Evolutionary conservation across 2,888 invertebrate species (phyloP).

Genomic region (Eupithecia exiguata): DNA sequence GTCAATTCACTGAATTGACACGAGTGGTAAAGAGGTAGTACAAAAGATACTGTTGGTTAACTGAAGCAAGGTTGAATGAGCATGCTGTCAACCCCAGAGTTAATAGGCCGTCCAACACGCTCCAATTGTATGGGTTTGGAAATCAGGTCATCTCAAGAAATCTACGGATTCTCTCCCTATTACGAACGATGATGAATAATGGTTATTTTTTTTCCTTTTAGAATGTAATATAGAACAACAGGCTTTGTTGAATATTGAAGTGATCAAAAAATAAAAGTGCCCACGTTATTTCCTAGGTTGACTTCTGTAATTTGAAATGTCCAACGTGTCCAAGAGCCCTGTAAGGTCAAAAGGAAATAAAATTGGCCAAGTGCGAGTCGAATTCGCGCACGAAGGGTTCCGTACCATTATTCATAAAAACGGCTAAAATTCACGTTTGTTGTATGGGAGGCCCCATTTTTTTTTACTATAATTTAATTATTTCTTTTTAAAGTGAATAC

Average conservation of each 20-base stretch:
- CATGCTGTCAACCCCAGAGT: conserved; percentile 21
- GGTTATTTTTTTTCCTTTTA: conserved; percentile 12
- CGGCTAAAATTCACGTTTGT: too few species aligned
- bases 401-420: too few species aligned
- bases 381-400: too few species aligned
- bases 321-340: background rate
- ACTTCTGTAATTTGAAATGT: background rate
- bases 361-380: too few species aligned
- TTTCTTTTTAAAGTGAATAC: too few species aligned
- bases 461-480: too few species aligned
- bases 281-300: background rate
- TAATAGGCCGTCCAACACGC: conserved; percentile 16
- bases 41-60: background rate
- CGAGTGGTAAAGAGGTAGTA: too few species aligned
- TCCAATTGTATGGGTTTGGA: conserved; percentile 27
- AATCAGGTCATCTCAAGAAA: conserved; percentile 26
- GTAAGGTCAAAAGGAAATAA: background rate
- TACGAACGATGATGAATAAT: conserved; percentile 9
- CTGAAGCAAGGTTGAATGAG: conserved; percentile 1
- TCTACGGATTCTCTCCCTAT: conserved; percentile 7
- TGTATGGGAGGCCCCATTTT: too few species aligned
- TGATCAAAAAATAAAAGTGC: background rate
- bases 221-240: conserved; percentile 5
- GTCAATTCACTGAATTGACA: too few species aligned
- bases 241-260: background rate